Conservation (phyloP, 1,140 invertebrate species). For the Oryzaephilus surinamensis region DNA sequence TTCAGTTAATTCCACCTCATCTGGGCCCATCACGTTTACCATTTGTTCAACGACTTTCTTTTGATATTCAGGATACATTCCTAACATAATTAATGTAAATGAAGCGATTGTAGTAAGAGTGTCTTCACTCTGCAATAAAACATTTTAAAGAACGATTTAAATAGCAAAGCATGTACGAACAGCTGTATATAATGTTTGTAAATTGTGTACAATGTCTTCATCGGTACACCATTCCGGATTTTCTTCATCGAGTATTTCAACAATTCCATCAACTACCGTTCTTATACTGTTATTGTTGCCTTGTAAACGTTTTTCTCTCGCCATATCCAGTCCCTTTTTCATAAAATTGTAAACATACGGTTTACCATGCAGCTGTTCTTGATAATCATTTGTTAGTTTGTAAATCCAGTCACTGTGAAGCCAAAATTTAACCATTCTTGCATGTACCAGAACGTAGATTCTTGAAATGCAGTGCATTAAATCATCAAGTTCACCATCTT, state of each 20-base stretch:
- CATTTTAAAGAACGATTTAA: background rate
- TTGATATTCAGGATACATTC: slow-evolving; percentile 21
- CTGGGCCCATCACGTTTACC: slow-evolving; percentile 11
- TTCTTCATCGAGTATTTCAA: slow-evolving; percentile 6
- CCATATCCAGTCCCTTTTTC: slow-evolving; percentile 4
- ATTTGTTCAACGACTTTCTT: slow-evolving; percentile 16
- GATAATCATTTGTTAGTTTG: slow-evolving; percentile 8
- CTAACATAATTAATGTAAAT: slow-evolving; percentile 15
- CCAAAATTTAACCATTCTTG: slow-evolving; percentile 11
- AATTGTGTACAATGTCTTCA: slow-evolving; percentile 13
- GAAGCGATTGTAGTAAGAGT: slow-evolving; percentile 12
- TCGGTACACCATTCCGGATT: slow-evolving; percentile 10
- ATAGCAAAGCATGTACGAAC: slow-evolving; percentile 11
- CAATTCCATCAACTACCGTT: slow-evolving; percentile 7
- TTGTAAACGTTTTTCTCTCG: background rate
- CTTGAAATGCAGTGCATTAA: too few relatives aligned
- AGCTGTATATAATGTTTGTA: slow-evolving; percentile 15
- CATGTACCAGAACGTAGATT: too few relatives aligned
- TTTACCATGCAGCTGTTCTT: slow-evolving; percentile 8
- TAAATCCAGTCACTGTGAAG: slow-evolving; percentile 9
- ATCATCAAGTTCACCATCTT: too few relatives aligned
- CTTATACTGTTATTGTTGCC: slow-evolving; percentile 5
- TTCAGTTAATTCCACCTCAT: slow-evolving; percentile 1
- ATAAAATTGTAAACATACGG: background rate
- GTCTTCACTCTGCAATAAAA: slow-evolving; percentile 19